Percentiles rank a stretch among this genome's conserved stretches.
Evolutionary conservation across 2,797 vertebrate genomes (phyloP).

Genomic region (Peromyscus attwateri): DNA sequence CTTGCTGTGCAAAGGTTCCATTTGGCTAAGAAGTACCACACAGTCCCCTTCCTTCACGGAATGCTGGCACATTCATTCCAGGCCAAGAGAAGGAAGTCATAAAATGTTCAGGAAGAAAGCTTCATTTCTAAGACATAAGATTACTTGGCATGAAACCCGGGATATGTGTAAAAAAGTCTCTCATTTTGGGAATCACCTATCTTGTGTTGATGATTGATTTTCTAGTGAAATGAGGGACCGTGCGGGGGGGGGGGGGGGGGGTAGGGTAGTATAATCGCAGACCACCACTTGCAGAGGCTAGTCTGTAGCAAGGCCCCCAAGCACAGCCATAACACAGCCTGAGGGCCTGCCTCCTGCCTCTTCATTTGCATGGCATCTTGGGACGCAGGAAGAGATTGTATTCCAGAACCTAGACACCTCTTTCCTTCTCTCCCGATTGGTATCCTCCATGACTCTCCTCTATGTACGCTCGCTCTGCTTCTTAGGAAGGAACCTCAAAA

Average conservation of each 20-base stretch:
- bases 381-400: not conserved
- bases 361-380: not conserved
- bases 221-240: not conserved
- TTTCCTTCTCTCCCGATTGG: not conserved
- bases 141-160: not conserved
- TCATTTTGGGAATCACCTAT: not conserved
- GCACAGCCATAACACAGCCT: rapidly evolving
- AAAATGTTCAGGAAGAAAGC: slow-evolving; percentile 11
- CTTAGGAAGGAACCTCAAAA: slow-evolving; percentile 97
- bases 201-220: not conserved
- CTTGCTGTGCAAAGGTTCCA: slow-evolving; percentile 59
- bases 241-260: not conserved
- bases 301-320: not conserved
- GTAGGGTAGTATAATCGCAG: not conserved
- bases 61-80: slow-evolving; percentile 43
- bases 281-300: not conserved
- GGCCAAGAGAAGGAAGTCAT: slow-evolving; percentile 63
- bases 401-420: not conserved
- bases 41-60: slow-evolving; percentile 49
- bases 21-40: slow-evolving; percentile 58
- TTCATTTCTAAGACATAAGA: slow-evolving; percentile 41
- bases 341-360: not conserved
- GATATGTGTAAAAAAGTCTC: not conserved
- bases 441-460: slow-evolving; percentile 13
- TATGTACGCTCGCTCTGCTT: slow-evolving; percentile 57